Evolutionary conservation across 2,797 vertebrate genomes (phyloP).

Genomic region (Fratercula arctica): DNA sequence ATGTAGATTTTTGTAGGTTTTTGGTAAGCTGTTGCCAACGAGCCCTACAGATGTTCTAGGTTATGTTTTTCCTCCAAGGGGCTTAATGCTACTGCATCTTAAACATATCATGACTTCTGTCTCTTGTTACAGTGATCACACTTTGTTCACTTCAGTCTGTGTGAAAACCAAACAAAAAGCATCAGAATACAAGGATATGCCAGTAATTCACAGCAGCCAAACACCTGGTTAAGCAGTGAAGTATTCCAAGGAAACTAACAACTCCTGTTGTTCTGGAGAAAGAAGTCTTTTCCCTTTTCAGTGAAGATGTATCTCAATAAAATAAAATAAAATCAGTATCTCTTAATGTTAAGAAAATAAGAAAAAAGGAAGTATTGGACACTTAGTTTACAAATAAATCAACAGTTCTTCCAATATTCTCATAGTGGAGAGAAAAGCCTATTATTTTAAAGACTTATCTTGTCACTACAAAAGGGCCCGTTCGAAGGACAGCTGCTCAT

Average conservation of each 20-base stretch:
- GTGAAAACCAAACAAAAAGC: neutral
- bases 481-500: neutral
- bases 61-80: neutral
- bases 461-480: neutral
- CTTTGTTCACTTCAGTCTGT: neutral
- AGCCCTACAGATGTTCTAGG: constrained; percentile 9
- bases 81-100: neutral
- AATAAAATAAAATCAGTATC: neutral
- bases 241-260: neutral
- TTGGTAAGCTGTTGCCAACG: neutral
- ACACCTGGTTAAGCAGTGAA: constrained; percentile 14
- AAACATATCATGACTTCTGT: neutral
- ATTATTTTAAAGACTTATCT: neutral
- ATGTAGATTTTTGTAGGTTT: neutral
- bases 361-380: neutral
- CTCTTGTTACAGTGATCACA: neutral
- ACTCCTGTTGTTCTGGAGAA: neutral
- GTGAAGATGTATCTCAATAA: neutral
- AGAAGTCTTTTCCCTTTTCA: neutral
- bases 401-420: neutral
- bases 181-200: neutral
- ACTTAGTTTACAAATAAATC: neutral
- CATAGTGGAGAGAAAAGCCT: neutral
- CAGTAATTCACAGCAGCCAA: neutral
- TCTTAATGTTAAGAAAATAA: neutral